Conservation (phyloP, 2,888 invertebrate genomes). For the Cerastoderma edule region DNA sequence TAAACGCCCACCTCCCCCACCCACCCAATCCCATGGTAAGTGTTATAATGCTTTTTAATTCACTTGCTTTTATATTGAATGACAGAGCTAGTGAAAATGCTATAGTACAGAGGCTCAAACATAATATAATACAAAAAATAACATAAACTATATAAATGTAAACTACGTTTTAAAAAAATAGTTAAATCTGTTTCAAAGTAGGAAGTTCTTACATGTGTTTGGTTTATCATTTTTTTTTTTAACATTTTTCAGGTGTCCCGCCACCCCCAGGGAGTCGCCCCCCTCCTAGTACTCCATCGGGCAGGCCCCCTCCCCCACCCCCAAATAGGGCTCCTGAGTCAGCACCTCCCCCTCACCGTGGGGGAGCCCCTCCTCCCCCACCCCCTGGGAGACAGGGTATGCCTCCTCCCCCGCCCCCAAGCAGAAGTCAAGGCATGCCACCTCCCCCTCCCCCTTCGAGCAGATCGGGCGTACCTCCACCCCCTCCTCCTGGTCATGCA, state of each 20-base stretch:
- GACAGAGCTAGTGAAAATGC: too few relatives aligned
- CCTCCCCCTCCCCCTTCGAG: constrained; percentile 46
- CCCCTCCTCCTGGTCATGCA: constrained; percentile 56
- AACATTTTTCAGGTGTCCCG: constrained; percentile 48
- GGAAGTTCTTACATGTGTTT: too few relatives aligned
- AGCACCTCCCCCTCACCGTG: constrained; percentile 48
- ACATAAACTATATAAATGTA: too few relatives aligned
- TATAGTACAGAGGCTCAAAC: too few relatives aligned
- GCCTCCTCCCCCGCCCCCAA: constrained; percentile 47
- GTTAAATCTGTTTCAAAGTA: too few relatives aligned
- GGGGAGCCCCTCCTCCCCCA: constrained; percentile 66
- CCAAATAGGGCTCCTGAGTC: constrained; percentile 74
- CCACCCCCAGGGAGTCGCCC: constrained; percentile 59
- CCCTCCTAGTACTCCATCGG: neutral
- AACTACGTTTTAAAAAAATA: too few relatives aligned
- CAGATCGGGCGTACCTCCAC: constrained; percentile 30
- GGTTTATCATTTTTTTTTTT: neutral
- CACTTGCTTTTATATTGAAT: too few relatives aligned
- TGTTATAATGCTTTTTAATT: too few relatives aligned
- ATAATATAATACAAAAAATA: too few relatives aligned
- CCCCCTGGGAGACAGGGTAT: constrained; percentile 46
- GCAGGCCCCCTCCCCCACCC: constrained; percentile 49
- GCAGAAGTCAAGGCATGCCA: constrained; percentile 16
- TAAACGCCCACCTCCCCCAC: constrained; percentile 66
- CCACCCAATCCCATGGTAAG: constrained; percentile 56